These are phyloP conservation scores for Eudasyphora cyanicolor DNA, from an alignment of 2,888 invertebrate species.

Conservation along the genomic window DNA sequence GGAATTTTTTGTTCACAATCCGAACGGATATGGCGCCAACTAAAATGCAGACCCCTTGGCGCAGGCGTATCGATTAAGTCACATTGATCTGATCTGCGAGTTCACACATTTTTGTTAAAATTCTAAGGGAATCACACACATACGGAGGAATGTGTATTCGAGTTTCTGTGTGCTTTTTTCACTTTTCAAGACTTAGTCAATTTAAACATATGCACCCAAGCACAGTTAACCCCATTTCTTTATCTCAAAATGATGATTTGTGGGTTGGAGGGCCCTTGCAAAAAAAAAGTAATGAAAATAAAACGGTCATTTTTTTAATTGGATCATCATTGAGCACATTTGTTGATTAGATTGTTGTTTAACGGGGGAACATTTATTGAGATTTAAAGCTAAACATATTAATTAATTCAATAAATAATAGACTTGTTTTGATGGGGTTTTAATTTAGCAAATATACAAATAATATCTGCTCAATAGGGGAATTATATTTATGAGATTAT, in stretches of 20 bases:
- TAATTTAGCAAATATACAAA: background rate
- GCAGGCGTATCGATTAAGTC: background rate
- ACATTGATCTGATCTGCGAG: background rate
- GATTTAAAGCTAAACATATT: background rate
- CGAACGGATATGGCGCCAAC: conserved; percentile 10
- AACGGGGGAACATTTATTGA: background rate
- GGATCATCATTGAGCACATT: background rate
- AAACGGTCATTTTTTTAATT: conserved; percentile 8
- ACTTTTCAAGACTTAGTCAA: background rate
- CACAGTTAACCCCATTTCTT: conserved; percentile 12
- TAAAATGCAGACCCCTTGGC: background rate
- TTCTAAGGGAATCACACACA: too few species aligned
- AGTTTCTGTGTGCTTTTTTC: background rate
- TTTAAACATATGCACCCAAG: background rate
- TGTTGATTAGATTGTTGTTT: background rate
- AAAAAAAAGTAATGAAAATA: background rate
- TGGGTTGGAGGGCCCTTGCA: background rate
- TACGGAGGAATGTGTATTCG: too few species aligned
- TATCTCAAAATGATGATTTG: background rate
- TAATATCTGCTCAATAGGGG: too few species aligned
- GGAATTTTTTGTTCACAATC: background rate
- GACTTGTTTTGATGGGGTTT: background rate
- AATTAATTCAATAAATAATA: conserved; percentile 21
- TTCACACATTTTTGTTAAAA: background rate
- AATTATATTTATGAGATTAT: too few species aligned